A percentile compares a stretch with the other conserved stretches of the same genome.
phyloP scores from a whole-genome alignment of 1,140 invertebrate species.

The Oedothorax gibbosus region DNA sequence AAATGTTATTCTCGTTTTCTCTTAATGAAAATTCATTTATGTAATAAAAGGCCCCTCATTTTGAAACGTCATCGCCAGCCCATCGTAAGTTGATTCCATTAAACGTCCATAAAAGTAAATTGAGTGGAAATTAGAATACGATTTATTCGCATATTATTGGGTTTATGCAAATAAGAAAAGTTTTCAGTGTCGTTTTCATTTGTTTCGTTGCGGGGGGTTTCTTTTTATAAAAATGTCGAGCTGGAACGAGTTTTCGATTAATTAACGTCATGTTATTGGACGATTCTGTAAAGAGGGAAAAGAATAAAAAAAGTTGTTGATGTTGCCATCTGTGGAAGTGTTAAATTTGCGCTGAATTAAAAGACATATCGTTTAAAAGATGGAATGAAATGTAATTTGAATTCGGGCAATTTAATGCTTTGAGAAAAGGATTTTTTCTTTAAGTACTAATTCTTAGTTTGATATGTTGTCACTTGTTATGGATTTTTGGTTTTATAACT shows the following conservation, averaged over 20 bases:
- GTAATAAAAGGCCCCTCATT: conserved; percentile 33
- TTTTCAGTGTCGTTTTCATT: conserved; percentile 10
- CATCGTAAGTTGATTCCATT: conserved; percentile 32
- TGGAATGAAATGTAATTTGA: background rate
- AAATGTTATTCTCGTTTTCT: background rate
- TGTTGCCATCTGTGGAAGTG: background rate
- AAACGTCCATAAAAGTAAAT: conserved; percentile 46
- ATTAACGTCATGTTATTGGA: background rate
- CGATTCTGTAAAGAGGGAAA: background rate
- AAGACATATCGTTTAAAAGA: background rate
- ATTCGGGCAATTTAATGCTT: too few relatives aligned
- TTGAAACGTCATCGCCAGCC: conserved; percentile 28
- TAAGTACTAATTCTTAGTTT: too few relatives aligned
- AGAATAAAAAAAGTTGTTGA: conserved; percentile 2
- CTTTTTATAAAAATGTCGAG: too few relatives aligned
- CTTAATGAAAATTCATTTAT: conserved; percentile 52
- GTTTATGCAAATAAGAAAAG: conserved; percentile 41
- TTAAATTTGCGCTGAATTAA: background rate
- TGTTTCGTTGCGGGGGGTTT: background rate
- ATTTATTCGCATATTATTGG: conserved; percentile 48
- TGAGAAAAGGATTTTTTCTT: too few relatives aligned
- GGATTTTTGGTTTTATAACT: too few relatives aligned
- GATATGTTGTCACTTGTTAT: too few relatives aligned
- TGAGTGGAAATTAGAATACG: conserved; percentile 42
- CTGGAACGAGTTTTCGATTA: background rate